Evolutionary conservation across 2,888 invertebrate species (phyloP).

Genomic region (Rhamphomyia laevipes): DNA sequence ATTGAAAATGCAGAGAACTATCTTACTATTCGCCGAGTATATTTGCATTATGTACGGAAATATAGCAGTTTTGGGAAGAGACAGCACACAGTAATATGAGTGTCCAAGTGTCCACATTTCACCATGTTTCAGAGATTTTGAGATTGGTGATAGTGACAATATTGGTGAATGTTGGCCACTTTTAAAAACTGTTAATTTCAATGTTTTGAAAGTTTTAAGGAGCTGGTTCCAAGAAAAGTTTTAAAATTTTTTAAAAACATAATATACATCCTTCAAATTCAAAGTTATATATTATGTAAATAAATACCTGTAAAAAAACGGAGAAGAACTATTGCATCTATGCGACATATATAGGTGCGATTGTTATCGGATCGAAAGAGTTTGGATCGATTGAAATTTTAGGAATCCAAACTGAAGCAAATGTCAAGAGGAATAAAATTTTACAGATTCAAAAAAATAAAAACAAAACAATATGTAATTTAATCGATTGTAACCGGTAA

Average conservation of each 20-base stretch:
- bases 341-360: too few relatives aligned
- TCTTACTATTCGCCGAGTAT: constrained; percentile 97
- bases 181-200: constrained; percentile 97
- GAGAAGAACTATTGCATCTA: too few relatives aligned
- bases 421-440: too few relatives aligned
- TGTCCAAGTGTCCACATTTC: constrained; percentile 95
- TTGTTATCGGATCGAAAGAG: too few relatives aligned
- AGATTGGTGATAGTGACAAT: constrained; percentile 91
- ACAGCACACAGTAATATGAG: constrained; percentile 98
- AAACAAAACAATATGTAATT: too few relatives aligned
- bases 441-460: too few relatives aligned
- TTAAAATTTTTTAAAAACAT: constrained; percentile 72
- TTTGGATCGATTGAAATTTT: too few relatives aligned
- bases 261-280: too few relatives aligned
- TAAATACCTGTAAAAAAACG: too few relatives aligned
- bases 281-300: too few relatives aligned
- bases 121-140: constrained; percentile 97
- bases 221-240: constrained; percentile 87
- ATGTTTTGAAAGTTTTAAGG: constrained; percentile 96
- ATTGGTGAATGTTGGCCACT: constrained; percentile 98
- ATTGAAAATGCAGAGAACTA: constrained; percentile 97
- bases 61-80: constrained; percentile 99
- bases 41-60: constrained; percentile 94
- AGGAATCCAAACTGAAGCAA: too few relatives aligned
- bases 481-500: too few relatives aligned